Percentiles rank a stretch among this genome's conserved stretches.
These are phyloP conservation scores for Leptothorax acervorum DNA, from an alignment of 2,888 invertebrate genomes.

Conservation along the genomic window DNA sequence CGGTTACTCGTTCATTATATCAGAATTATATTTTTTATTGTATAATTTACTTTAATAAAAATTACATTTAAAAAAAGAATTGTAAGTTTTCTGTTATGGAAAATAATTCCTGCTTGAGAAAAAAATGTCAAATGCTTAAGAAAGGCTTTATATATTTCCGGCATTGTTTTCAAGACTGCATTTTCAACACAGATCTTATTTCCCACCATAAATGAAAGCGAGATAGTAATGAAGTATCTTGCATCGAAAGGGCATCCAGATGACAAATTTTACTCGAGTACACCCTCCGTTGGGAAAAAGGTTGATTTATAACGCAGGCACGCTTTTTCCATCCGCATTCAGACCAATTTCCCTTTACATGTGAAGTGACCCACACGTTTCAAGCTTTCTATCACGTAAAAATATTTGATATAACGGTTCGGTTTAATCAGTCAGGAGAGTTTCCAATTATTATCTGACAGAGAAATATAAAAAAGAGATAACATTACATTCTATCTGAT, in stretches of 20 bases:
- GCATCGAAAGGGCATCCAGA: slow-evolving; percentile 27
- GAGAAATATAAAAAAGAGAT: neutral
- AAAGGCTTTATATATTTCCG: neutral
- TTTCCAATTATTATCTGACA: neutral
- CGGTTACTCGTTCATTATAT: neutral
- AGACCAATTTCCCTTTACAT: slow-evolving; percentile 9
- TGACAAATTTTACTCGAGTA: slow-evolving; percentile 40
- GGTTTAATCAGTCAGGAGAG: neutral
- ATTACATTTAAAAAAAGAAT: neutral
- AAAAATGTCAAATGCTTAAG: neutral
- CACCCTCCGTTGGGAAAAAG: neutral
- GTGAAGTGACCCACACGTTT: slow-evolving; percentile 8
- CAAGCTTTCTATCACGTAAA: neutral
- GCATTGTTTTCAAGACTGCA: slow-evolving; percentile 4
- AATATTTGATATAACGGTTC: slow-evolving; percentile 31
- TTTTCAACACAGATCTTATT: neutral
- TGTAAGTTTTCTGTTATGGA: neutral
- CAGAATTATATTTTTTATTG: neutral
- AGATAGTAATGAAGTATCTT: slow-evolving; percentile 26
- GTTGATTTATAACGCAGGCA: slow-evolving; percentile 40
- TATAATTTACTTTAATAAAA: neutral
- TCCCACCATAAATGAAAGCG: slow-evolving; percentile 9
- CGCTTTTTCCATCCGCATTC: slow-evolving; percentile 33
- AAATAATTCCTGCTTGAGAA: neutral
- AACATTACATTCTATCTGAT: neutral